A percentile compares a stretch with the other conserved stretches of the same genome.
These are phyloP conservation scores for Drosophila glabriapex DNA, from an alignment of 2,888 invertebrate genomes.

Conservation along the genomic window DNA sequence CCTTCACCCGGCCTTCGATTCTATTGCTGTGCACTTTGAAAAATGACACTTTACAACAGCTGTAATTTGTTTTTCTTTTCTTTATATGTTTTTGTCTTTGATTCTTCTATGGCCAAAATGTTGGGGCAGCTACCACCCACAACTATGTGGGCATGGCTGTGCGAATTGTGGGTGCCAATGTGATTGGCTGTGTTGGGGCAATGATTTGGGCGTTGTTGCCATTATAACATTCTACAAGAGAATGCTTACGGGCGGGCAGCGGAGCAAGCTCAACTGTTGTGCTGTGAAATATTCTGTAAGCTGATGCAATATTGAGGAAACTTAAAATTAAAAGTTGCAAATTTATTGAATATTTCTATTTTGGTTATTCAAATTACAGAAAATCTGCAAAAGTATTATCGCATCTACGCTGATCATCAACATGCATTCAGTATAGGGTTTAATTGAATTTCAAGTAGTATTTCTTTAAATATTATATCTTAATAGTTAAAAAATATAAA, in stretches of 20 bases:
- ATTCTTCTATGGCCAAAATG: conserved; percentile 19
- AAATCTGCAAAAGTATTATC: background rate
- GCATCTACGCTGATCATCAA: background rate
- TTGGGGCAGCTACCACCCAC: conserved; percentile 21
- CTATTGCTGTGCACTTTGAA: conserved; percentile 64
- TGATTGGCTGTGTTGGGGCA: conserved; percentile 59
- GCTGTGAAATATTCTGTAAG: conserved; percentile 2
- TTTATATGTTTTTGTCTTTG: conserved; percentile 5
- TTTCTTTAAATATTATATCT: no score
- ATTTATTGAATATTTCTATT: background rate
- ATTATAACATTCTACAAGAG: conserved; percentile 30
- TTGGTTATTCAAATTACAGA: background rate
- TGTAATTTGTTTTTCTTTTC: conserved; percentile 74
- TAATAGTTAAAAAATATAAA: no score
- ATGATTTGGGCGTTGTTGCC: conserved; percentile 54
- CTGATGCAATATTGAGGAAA: background rate
- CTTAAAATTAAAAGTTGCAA: background rate
- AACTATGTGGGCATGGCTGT: conserved; percentile 46
- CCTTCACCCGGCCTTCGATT: background rate
- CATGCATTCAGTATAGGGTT: background rate
- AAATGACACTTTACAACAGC: conserved; percentile 81
- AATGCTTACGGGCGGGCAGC: background rate
- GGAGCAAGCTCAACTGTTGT: background rate
- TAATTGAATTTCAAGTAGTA: no score
- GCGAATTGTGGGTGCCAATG: conserved; percentile 64